Evolutionary conservation across 2,797 vertebrate genomes (phyloP), one percentile per base, ranked within the genome.

Genomic region (Steatocranus sp.): DNA sequence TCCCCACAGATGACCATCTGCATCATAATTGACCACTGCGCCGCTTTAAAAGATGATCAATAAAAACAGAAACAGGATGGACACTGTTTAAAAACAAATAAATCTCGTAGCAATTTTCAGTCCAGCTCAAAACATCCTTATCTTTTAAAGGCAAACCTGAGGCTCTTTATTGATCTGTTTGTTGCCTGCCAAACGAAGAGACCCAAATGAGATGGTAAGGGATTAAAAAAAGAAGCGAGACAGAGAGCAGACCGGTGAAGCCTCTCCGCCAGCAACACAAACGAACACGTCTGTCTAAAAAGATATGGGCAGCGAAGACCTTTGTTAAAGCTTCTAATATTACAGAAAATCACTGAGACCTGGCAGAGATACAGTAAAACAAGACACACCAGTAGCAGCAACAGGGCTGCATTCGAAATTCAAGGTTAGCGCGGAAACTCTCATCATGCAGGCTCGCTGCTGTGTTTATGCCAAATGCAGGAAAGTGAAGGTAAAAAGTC

Each of bases 151-250:
- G 79, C 81, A 63, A 89, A 83, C 83, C 85, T 8, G 32, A 7
- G 68, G 83, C 80, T 86, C 20, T 78, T 38, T 7, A 92, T 92
- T 20, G 91, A 93, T 88, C 90, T 90, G 87, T 91, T 90, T 91
- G 90, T 74, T 81, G 79, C 56, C 85, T 85, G 84, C 78, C 77
- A 90, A 78, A 88, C 11, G 1, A 56, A 48, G 46, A 80, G 18
- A 75, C 68, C 49, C 66, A 86, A 86, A 90, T 80, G 56, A 88
- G 83, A 89, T 12, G 78, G 66, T 56, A 50, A 63, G 61, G 76
- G 79, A 89, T 85, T 84, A 75, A 80, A 83, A 46, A 36, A 10
- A 25, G 32, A 66, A 18, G 4, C 0, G 6, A 15, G 25, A 70
- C 43, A 41, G 36, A 41, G 51, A 43, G 68, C 6, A 17, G 17